Evolutionary conservation across 2,888 invertebrate species (phyloP), one percentile per base, ranked within the genome.

Genomic region (Chydorus sphaericus): DNA sequence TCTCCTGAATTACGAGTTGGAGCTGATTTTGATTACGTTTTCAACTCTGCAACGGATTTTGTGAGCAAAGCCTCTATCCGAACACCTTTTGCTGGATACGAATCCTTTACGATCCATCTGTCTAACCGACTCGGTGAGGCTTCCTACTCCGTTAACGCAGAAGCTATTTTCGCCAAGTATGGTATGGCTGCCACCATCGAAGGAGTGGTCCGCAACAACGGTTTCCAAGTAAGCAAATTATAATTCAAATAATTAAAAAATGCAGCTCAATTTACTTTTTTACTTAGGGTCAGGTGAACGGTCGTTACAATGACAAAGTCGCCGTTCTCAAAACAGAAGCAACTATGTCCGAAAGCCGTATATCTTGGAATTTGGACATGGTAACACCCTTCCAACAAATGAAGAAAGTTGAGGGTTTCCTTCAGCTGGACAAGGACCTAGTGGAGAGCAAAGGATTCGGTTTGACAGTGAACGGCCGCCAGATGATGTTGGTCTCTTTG

Each of bases 1-100:
- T 62, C 61, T 28, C 63, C 63, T 36, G 61, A 61, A 7, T 60
- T 61, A 60, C 59, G 59, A n/a, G 57, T 63, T 26, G 59, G 61
- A 29, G 30, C 64, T 7, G 64, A 65, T 57, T 60, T 64, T 16
- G 65, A 66, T 54, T 66, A 65, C 58, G 57, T 60, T 7, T 61
- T 61, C 56, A 62, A 62, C 48, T 59, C 61, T 18, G 57, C 60
- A 11, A 38, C 59, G 4, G 60, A 64, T 52, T 58, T 64, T 55
- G 62, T 62, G 11, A 61, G 62, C 20, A 63, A 64, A 55, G 51
- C 63, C 0, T 60, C 60, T 2, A 54, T 65, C 20, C 60, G 58
- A 18, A 61, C 61, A n/a, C 64, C 64, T 8, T 60, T 62, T 55
- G 53, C 59, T 26, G 60, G 60, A 39, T 59, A 63, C n/a, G 62